Percentiles rank a stretch among this genome's conserved stretches.
Conservation (phyloP, 2,888 invertebrate species). For the Lapara coniferarum region DNA sequence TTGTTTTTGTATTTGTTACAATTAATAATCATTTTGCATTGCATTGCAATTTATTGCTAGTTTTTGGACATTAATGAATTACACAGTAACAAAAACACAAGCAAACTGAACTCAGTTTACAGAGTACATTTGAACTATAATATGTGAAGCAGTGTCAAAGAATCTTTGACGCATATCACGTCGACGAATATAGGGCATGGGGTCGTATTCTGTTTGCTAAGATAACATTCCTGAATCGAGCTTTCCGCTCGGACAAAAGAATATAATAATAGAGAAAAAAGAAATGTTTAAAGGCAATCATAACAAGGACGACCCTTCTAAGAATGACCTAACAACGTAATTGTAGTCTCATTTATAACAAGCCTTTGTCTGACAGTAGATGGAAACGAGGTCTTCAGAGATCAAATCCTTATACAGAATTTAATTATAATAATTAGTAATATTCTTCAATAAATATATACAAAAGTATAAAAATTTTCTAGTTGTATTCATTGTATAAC, state of each 20-base stretch:
- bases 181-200: background rate
- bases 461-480: too few species aligned
- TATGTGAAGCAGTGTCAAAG: background rate
- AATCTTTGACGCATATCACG: background rate
- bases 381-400: background rate
- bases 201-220: background rate
- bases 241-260: constrained; percentile 1
- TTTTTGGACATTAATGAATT: background rate
- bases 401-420: background rate
- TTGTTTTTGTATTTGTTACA: too few species aligned
- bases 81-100: background rate
- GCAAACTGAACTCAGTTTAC: too few species aligned
- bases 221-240: background rate
- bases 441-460: too few species aligned
- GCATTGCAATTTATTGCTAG: background rate
- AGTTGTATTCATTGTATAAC: too few species aligned
- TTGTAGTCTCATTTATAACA: constrained; percentile 7
- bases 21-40: too few species aligned
- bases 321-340: background rate
- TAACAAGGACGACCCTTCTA: background rate
- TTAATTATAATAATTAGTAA: background rate
- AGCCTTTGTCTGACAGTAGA: background rate
- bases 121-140: too few species aligned
- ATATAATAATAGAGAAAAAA: background rate
- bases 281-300: constrained; percentile 1